Conservation (phyloP, 1,140 invertebrate genomes). For the Penaeus indicus region DNA sequence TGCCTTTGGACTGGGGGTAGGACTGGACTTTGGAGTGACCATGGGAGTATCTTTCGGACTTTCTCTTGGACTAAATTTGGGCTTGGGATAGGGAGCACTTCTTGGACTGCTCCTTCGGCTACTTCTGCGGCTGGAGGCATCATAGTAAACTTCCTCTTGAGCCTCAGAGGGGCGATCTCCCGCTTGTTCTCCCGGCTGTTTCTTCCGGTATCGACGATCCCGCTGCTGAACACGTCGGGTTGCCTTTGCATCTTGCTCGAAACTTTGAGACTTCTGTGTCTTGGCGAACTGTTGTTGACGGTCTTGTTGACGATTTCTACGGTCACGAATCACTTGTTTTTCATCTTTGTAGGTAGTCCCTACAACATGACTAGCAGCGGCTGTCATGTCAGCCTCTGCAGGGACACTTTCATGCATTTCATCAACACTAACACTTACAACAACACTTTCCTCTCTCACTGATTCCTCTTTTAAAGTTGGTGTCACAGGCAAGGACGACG, state of each 20-base stretch:
- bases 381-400: background rate
- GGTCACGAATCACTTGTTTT: slow-evolving; percentile 40
- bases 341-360: slow-evolving; percentile 30
- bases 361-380: slow-evolving; percentile 2
- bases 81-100: slow-evolving; percentile 18
- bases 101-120: slow-evolving; percentile 48
- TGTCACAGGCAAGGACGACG: slow-evolving; percentile 39
- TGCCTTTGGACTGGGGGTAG: slow-evolving; percentile 52
- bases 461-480: slow-evolving; percentile 35
- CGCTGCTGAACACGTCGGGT: slow-evolving; percentile 23
- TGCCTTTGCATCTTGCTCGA: slow-evolving; percentile 50
- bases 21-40: slow-evolving; percentile 58
- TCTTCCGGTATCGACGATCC: slow-evolving; percentile 48
- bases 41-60: slow-evolving; percentile 54
- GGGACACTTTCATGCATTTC: background rate
- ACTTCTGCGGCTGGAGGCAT: slow-evolving; percentile 49
- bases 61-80: slow-evolving; percentile 46
- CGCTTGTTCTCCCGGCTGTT: slow-evolving; percentile 39
- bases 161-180: slow-evolving; percentile 28
- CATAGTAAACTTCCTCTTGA: slow-evolving; percentile 55
- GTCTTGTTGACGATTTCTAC: slow-evolving; percentile 49
- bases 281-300: slow-evolving; percentile 50
- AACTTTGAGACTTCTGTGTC: slow-evolving; percentile 29
- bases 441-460: slow-evolving; percentile 27
- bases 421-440: background rate